phyloP scores from a whole-genome alignment of 2,113 vertebrate genomes.

The Gorsachius goisagi region DNA sequence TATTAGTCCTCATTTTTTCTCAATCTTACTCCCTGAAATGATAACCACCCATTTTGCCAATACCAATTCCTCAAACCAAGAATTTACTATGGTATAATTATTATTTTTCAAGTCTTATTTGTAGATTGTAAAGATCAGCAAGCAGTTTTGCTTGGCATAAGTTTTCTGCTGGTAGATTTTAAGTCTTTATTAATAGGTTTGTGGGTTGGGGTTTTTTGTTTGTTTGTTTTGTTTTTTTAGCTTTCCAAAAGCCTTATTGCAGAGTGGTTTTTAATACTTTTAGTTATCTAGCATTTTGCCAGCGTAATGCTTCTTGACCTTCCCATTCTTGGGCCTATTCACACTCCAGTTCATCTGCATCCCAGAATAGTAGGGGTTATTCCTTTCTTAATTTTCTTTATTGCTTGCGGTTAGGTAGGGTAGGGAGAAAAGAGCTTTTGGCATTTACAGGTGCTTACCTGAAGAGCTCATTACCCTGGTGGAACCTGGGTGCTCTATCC shows the following conservation, averaged over 20 bases:
- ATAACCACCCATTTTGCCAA: slow-evolving; percentile 22
- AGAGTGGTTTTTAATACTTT: not conserved
- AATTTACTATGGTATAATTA: slow-evolving; percentile 2
- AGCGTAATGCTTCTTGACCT: not conserved
- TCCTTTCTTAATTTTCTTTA: not conserved
- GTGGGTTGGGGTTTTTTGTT: not conserved
- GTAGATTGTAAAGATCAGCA: not conserved
- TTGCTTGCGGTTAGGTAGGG: not conserved
- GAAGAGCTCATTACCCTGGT: not conserved
- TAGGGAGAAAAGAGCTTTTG: not conserved
- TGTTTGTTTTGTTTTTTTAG: not conserved
- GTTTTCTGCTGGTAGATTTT: not conserved
- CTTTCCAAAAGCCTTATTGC: not conserved
- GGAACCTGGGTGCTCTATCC: not conserved
- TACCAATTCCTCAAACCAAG: not conserved
- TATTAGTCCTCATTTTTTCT: slow-evolving; percentile 16
- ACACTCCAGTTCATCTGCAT: not conserved
- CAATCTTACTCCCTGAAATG: not conserved
- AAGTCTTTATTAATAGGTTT: not conserved
- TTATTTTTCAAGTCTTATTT: slow-evolving; percentile 8
- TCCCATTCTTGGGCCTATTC: not conserved
- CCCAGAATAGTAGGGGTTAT: not conserved
- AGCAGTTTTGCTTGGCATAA: not conserved
- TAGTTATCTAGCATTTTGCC: not conserved
- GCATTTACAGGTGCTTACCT: not conserved